Base-by-base conservation (phyloP, 2,797 vertebrate species). In the Nasua narica region DNA sequence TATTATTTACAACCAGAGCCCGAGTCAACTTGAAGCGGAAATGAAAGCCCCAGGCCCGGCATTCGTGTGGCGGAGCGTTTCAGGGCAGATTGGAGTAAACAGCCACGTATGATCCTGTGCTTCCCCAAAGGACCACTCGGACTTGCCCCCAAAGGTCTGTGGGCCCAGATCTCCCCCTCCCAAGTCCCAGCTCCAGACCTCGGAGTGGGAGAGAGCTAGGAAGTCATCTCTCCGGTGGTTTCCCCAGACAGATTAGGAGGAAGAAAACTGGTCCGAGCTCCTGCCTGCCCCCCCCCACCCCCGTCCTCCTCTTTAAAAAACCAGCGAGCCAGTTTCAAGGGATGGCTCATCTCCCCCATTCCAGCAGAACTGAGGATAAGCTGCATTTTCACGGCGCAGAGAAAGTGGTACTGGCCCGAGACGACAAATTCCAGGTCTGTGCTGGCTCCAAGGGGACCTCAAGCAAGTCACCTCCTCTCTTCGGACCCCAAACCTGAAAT, bases 1-100 rank as follows among this genome's bases (percentile, higher is more conserved):
- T 40, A 83, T 46, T 77, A 87, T 87, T 89, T 72, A 97, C 56
- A 76, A 82, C 58, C 52, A 50, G 95, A 48, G 91, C 88, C 48
- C 48, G 72, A 62, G 15, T 90, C 90, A 85, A 69, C 50, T 54
- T 86, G 83, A 94, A 95, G 60, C 52, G 62, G 58, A 77, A 48
- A 27, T 83, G 74, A 85, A 83, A 95, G 69, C 16, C 84, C 58
- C 25, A 89, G 56, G 79, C 72, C n/a, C 88, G 83, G 32, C 0
- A 7, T 87, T 97, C 87, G 74, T 43, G 35, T 0, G 0, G 94
- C 88, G 9, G 65, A 95, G 37, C 1, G 78, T 81, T 70, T 96
- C 97, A 35, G 6, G 25, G 23, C 7, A 70, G 82, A 82, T 96
- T 93, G 92, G 54, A n/a, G 9, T 72, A 69, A 95, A 43, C 0